Conservation (phyloP, 2,113 vertebrate genomes). For the Cyprinodon variegatus region DNA sequence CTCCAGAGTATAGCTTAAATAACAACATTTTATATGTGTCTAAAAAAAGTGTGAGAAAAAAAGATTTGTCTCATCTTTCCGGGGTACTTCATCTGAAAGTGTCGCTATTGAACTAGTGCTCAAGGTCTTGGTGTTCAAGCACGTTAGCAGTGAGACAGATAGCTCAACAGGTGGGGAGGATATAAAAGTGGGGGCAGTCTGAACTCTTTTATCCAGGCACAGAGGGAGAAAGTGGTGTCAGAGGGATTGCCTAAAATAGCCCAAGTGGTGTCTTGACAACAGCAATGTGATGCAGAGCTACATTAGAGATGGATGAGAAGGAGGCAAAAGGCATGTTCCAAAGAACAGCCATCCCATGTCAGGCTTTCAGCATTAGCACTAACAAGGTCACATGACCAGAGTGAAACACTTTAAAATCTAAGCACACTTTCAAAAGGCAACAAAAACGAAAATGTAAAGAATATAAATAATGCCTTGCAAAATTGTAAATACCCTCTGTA, state of each 20-base stretch:
- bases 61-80: conserved; percentile 3
- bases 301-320: conserved; percentile 44
- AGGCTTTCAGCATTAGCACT: conserved; percentile 16
- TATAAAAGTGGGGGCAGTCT: conserved; percentile 38
- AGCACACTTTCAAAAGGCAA: background rate
- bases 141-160: conserved; percentile 58
- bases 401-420: background rate
- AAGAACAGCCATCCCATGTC: conserved; percentile 10
- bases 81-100: conserved; percentile 9
- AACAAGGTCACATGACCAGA: conserved; percentile 5
- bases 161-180: conserved; percentile 69
- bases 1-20: background rate
- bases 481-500: background rate
- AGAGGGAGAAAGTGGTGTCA: conserved; percentile 65
- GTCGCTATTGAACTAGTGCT: conserved; percentile 39
- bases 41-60: background rate
- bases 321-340: conserved; percentile 27
- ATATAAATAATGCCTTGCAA: background rate
- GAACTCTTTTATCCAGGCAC: conserved; percentile 61
- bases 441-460: background rate
- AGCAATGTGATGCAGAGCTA: conserved; percentile 47
- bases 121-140: conserved; percentile 42
- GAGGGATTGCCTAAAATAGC: conserved; percentile 73
- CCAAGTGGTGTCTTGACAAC: conserved; percentile 42
- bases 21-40: background rate